Evolutionary conservation across 2,113 vertebrate genomes (phyloP).

Genomic region (Apaloderma vittatum): DNA sequence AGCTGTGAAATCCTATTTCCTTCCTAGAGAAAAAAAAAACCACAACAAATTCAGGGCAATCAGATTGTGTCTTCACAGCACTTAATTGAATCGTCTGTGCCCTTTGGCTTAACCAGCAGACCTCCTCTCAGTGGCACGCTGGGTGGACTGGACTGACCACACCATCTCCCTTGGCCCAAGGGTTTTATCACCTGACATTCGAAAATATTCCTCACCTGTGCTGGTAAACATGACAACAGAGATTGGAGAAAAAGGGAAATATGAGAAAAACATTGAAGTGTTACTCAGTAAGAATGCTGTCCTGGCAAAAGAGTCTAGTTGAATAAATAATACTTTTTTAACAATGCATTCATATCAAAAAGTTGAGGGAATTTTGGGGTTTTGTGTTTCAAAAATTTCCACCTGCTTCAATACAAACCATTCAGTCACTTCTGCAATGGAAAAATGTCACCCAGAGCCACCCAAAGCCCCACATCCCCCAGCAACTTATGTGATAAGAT

Average conservation of each 20-base stretch:
- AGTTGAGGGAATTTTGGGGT: rapidly evolving
- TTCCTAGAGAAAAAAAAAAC: neutral
- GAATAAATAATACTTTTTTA: neutral
- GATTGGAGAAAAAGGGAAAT: neutral
- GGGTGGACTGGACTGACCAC: neutral
- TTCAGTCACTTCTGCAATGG: neutral
- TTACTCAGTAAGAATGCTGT: neutral
- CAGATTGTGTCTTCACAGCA: neutral
- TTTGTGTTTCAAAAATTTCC: neutral
- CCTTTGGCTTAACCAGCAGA: neutral
- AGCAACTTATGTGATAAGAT: neutral
- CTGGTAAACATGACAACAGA: neutral
- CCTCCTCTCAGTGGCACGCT: neutral
- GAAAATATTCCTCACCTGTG: neutral
- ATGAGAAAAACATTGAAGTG: neutral
- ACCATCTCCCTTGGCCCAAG: neutral
- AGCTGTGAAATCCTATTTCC: neutral
- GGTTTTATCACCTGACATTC: neutral
- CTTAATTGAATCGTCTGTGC: rapidly evolving
- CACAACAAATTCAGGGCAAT: neutral
- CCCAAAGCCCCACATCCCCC: neutral
- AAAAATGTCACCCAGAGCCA: neutral
- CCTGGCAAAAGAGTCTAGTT: neutral
- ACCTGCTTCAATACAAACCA: neutral
- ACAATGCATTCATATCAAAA: neutral